phyloP scores from a whole-genome alignment of 2,888 invertebrate genomes.

The Physocephala rufipes region DNA sequence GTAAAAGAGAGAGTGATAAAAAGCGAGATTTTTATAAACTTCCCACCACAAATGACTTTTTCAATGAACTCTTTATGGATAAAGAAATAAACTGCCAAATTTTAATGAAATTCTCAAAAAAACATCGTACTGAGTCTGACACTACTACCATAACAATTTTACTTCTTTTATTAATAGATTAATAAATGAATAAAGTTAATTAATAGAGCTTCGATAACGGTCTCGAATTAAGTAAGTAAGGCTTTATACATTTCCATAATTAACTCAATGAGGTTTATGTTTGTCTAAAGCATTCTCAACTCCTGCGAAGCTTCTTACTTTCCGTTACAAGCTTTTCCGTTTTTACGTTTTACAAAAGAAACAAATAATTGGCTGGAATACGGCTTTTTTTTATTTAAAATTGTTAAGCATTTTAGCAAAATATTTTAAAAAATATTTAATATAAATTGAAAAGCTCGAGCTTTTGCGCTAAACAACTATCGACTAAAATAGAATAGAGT shows the following conservation, averaged over 20 bases:
- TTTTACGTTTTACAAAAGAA: no score
- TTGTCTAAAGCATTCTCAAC: neutral
- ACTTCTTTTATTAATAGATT: neutral
- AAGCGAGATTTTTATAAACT: slow-evolving; percentile 20
- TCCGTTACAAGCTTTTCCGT: neutral
- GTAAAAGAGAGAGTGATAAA: neutral
- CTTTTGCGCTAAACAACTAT: slow-evolving; percentile 26
- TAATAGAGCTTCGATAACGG: neutral
- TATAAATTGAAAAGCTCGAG: slow-evolving; percentile 21
- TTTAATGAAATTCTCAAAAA: slow-evolving; percentile 27
- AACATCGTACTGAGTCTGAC: slow-evolving; percentile 27
- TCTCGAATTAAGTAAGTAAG: neutral
- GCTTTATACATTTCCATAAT: slow-evolving; percentile 1
- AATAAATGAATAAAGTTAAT: slow-evolving; percentile 4
- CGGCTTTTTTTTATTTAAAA: slow-evolving; percentile 5
- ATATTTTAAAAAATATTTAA: slow-evolving; percentile 30
- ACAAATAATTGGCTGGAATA: neutral
- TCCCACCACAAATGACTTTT: slow-evolving; percentile 47
- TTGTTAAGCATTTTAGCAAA: slow-evolving; percentile 34
- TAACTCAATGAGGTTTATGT: neutral
- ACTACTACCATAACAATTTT: slow-evolving; percentile 1
- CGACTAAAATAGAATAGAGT: slow-evolving; percentile 47
- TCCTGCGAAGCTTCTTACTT: neutral
- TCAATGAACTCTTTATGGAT: slow-evolving; percentile 8
- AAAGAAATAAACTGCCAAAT: slow-evolving; percentile 37